Evolutionary conservation across 2,797 vertebrate genomes (phyloP), one percentile per base, ranked within the genome.

Genomic region (Halcyon leucocephala): DNA sequence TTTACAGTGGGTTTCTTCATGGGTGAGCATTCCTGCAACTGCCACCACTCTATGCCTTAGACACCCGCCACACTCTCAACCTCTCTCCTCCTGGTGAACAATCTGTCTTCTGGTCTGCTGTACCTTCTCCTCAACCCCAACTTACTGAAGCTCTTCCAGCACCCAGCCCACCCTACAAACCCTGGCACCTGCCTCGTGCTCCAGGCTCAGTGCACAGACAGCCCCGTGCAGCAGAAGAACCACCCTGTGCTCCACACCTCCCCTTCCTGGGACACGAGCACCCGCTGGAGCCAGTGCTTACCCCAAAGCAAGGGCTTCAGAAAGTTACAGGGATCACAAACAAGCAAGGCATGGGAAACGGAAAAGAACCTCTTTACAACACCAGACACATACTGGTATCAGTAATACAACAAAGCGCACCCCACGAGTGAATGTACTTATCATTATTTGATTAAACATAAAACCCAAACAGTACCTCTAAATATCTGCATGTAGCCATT

Each of bases 21-120:
- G 25, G 33, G 25, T 0, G 0, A 82, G 33, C 21, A n/a, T 12
- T 41, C 15, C 51, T 29, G 37, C 12, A 65, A 7, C 1, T n/a
- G 16, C 7, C 26, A 77, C 6, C 7, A 3, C 42, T 10, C 60
- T 8, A 9, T 12, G 5, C 22, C 52, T 65, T 17, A 2, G 3
- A 26, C 29, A 12, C n/a, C 14, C 31, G 29, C 49, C 52, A 31
- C 24, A 57, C n/a, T 15, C 12, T 3, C 10, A n/a, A 28, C 14
- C 19, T 35, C 31, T 1, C 35, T 81, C 66, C 37, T 44, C 39
- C 33, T 14, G 12, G 10, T 41, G 71, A 57, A 66, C 5, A 3
- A 35, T 1, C 7, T 51, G 62, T 64, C 31, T 25, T 26, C 29
- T 24, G 13, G 25, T n/a, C 44, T 44, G 22, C 11, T 31, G 24